Evolutionary conservation across 2,797 vertebrate genomes (phyloP), one percentile per base, ranked within the genome.

Genomic region (Iguana delicatissima): DNA sequence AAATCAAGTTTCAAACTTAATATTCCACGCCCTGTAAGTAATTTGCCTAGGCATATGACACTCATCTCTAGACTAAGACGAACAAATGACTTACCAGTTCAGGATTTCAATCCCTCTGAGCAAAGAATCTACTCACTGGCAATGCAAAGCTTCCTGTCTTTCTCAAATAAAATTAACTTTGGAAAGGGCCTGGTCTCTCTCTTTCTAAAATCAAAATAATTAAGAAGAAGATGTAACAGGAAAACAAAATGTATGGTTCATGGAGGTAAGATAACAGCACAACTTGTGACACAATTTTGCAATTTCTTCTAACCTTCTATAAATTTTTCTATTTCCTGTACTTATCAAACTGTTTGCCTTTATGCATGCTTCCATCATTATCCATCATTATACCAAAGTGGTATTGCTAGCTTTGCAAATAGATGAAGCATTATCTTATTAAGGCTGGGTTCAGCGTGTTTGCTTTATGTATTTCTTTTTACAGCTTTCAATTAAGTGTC

Each of bases 401-500:
- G 64, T 67, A 59, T n/a, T 84, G 10, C 35, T 84, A 7, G 76
- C 67, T 73, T 73, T 80, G 52, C 1, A 18, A 24, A 88, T 85
- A 38, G 32, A 14, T 3, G 57, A 77, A 64, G 16, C 10, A 79
- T 85, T 92, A 10, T 13, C 10, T 38, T 55, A 46, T 88, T 73
- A 88, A 86, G 64, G 50, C 18, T 24, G 32, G 7, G 14, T 79
- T 86, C 42, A 90, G 32, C 2, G 38, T 85, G 52, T 89, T 76
- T 85, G 74, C n/a, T 77, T 52, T 88, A 38, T 88, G 16, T 64
- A 59, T 76, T 50, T 80, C 57, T 77, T 55, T 90, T 86, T 32
- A 69, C 18, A 29, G 6, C 12, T 77, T 91, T 91, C 24, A 77
- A 83, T 88, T 85, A 88, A 89, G 22, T 22, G 29, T 10, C 57